Percentiles rank a stretch among this genome's conserved stretches.
Conservation (phyloP, 2,113 vertebrate genomes). For the Nansenia antarctica region DNA sequence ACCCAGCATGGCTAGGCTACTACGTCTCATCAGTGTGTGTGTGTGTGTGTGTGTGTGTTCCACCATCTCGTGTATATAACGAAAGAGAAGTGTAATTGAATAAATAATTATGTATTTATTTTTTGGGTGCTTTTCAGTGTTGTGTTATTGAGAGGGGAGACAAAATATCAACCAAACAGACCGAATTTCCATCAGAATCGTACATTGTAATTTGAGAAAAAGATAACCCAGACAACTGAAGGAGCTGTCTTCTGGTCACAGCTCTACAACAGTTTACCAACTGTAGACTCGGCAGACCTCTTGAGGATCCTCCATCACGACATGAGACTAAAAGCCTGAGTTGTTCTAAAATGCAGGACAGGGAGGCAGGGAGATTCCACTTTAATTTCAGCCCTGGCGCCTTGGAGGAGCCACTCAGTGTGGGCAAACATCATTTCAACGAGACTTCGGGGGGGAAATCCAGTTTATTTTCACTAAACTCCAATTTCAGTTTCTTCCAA, state of each 20-base stretch:
- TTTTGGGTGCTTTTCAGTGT: no score
- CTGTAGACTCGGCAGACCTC: constrained; percentile 46
- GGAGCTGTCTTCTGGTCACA: background rate
- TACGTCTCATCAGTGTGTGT: constrained; percentile 31
- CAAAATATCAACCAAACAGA: no score
- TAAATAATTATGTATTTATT: no score
- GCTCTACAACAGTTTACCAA: constrained; percentile 22
- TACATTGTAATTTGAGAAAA: no score
- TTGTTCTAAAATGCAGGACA: constrained; percentile 8
- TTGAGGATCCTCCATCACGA: constrained; percentile 38
- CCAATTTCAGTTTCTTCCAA: constrained; percentile 47
- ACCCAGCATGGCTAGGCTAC: background rate
- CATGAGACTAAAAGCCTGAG: constrained; percentile 47
- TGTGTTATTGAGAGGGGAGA: no score
- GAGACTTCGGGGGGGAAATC: constrained; percentile 41
- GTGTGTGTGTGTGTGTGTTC: background rate
- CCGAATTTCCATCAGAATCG: no score
- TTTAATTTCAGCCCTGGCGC: constrained; percentile 40
- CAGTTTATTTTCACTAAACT: constrained; percentile 11
- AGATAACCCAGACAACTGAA: no score
- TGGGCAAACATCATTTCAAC: constrained; percentile 38
- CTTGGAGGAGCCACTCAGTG: constrained; percentile 28
- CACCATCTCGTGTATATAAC: no score
- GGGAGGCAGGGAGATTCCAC: constrained; percentile 33
- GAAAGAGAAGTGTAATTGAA: no score